phyloP scores from a whole-genome alignment of 2,888 invertebrate species.

The Spodoptera littoralis region DNA sequence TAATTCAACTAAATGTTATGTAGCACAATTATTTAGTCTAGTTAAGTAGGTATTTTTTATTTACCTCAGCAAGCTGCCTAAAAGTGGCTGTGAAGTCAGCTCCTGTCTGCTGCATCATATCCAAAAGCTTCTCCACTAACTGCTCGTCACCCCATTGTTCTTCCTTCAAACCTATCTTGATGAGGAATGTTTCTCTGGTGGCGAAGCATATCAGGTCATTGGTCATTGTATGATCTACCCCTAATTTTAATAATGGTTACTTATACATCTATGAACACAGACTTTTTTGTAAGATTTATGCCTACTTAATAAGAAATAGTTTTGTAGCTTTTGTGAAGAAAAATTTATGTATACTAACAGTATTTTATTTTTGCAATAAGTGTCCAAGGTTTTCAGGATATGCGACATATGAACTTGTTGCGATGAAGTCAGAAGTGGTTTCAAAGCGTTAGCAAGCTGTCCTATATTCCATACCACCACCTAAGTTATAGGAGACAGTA shows the following conservation, averaged over 20 bases:
- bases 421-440: constrained; percentile 81
- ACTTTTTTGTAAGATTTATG: too few relatives aligned
- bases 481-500: constrained; percentile 57
- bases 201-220: too few relatives aligned
- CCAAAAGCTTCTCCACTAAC: constrained; percentile 86
- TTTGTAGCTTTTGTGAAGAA: too few relatives aligned
- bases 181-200: constrained; percentile 80
- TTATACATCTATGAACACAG: too few relatives aligned
- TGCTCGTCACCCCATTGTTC: constrained; percentile 84
- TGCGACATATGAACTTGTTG: constrained; percentile 83
- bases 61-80: constrained; percentile 87
- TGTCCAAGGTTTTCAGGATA: constrained; percentile 82
- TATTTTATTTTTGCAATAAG: constrained; percentile 85
- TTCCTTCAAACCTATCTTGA: constrained; percentile 88
- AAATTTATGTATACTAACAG: constrained; percentile 68
- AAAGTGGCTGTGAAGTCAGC: constrained; percentile 91
- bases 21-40: too few relatives aligned
- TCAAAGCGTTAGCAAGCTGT: constrained; percentile 89
- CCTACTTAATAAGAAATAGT: too few relatives aligned
- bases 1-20: neutral
- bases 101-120: constrained; percentile 90
- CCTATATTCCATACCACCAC: constrained; percentile 90
- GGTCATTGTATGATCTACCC: too few relatives aligned
- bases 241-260: too few relatives aligned
- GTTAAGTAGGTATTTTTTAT: neutral